Base-by-base conservation (phyloP, 2,888 invertebrate species). In the Tachystola acroxantha region DNA sequence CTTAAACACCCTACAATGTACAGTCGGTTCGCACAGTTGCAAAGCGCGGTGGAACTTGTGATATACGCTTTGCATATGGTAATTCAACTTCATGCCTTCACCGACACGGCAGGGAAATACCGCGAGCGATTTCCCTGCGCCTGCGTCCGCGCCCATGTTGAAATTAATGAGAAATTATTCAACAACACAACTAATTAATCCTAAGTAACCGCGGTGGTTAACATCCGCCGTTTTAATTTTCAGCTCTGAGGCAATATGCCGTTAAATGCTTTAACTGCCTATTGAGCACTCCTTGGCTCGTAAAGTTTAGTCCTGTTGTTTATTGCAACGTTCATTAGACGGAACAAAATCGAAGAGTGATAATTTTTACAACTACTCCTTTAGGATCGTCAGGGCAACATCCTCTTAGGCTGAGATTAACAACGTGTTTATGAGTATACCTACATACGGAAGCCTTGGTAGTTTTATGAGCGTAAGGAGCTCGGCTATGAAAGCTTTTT, bases 81-180 rank as follows among this genome's bases (percentile, higher is more conserved):
- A 67, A 75, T 71, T 56, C 53, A 54, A 51, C 54, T 57, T 45
- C 54, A 57, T 46, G 50, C 50, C 49, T 50, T 43, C 42, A 53
- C 53, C 55, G 63, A 64, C 59, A 71, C 65, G 70, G 60, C 62
- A 57, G 70, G 63, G 60, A 76, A 75, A 74, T 70, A 51, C 67
- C 52, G 48, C 47, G 60, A 59, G 46, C 51, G 50, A 61, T 62
- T 54, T 58, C 47, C 32, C 44, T 16, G 16, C 16, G 16, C 16
- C n/a, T 16, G 16, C 16, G 16, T 16, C 16, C 45, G 37, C 36
- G 51, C 46, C 48, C 60, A 56, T 65, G 70, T 77, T 61, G 52
- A 71, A 70, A 74, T 74, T 73, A 79, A 80, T 73, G 70, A 73
- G 73, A 69, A 74, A 70, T 74, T 69, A 71, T 70, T 64, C 58